Evolutionary conservation across 2,888 invertebrate genomes (phyloP).

Genomic region (Melanotus villosus): DNA sequence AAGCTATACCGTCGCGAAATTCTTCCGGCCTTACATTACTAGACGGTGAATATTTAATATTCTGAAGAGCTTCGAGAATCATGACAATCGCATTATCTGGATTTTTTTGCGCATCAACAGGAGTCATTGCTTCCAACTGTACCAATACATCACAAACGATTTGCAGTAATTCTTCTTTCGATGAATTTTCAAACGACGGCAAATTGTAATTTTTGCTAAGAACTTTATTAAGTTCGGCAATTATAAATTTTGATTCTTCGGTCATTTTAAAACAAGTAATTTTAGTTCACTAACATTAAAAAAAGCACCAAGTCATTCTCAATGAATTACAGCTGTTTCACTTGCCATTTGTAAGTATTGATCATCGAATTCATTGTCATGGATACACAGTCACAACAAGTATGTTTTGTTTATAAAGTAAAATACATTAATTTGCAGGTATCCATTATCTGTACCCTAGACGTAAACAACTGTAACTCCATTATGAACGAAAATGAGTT

Average conservation of each 20-base stretch:
- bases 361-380: not conserved
- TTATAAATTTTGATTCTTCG: conserved; percentile 78
- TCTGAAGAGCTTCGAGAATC: conserved; percentile 52
- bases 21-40: conserved; percentile 40
- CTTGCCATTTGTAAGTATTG: too few relatives aligned
- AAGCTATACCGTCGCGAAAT: conserved; percentile 51
- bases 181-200: conserved; percentile 87
- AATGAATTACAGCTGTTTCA: too few relatives aligned
- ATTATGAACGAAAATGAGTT: too few relatives aligned
- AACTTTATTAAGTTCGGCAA: conserved; percentile 81
- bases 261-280: conserved; percentile 71
- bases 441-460: too few relatives aligned
- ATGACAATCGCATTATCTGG: conserved; percentile 49
- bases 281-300: not conserved
- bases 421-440: too few relatives aligned
- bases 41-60: conserved; percentile 53
- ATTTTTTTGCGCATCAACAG: conserved; percentile 59
- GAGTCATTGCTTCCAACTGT: conserved; percentile 78
- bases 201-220: conserved; percentile 84
- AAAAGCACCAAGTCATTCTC: too few relatives aligned
- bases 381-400: not conserved
- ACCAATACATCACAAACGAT: conserved; percentile 83
- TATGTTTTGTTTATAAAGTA: too few relatives aligned
- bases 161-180: conserved; percentile 82
- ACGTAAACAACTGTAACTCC: too few relatives aligned